Evolutionary conservation across 2,113 vertebrate species (phyloP), one percentile per base, ranked within the genome.

Genomic region (Vidua chalybeata): DNA sequence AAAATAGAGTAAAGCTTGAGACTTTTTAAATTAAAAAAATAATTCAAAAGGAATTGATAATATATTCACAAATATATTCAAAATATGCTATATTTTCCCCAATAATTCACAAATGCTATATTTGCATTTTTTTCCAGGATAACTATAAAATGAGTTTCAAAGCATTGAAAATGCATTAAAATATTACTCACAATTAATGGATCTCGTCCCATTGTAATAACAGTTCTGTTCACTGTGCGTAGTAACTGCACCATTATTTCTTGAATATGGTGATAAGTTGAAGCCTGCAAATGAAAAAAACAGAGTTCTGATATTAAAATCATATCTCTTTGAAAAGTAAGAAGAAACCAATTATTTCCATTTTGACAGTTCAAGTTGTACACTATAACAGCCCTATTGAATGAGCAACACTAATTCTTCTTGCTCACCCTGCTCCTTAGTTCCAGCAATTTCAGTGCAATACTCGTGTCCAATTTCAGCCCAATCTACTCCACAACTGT

Each of bases 181-280:
- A 27, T 49, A 86, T 30, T 97, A 99, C 99, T 99, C 95, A 99
- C 99, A 58, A 98, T 99, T 87, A 99, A 97, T 63, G 95, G 22
- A 12, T 99, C 99, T 87, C 99, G 97, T 24, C 98, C 98, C 99
- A 99, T 99, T 2, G 97, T 98, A 98, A 99, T 99, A 96, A 99
- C 99, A 1, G 98, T 99, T 83, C 88, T 94, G 98, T 99, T 99
- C 94, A 99, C 99, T 3, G 97, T 99, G 90, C 98, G 98, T 43
- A 99, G 96, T 72, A 99, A 96, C 92, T 99, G 98, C 23, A 98
- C 97, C 97, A 99, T 99, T 87, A 99, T 99, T 96, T 99, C 98
- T 96, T 99, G 98, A 96, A 99, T 98, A 52, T 99, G 99, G 51
- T 98, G 96, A 91, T 99, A 98, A 31, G 99, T 99, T 87, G 98